Evolutionary conservation across 2,797 vertebrate species (phyloP).

Genomic region (Tinamus major): DNA sequence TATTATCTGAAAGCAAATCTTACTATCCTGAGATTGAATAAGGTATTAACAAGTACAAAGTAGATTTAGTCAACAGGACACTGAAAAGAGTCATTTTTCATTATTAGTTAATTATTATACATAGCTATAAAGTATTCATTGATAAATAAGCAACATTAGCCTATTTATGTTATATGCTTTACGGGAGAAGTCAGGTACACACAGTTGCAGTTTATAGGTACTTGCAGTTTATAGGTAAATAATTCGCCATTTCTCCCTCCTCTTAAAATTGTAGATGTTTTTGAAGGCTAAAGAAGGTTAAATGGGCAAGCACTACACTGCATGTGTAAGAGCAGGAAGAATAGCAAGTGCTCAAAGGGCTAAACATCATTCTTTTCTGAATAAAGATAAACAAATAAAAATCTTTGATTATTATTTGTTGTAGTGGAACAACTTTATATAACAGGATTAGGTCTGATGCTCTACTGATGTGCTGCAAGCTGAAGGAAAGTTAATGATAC

Average conservation of each 20-base stretch:
- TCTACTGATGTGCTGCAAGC: constrained; percentile 66
- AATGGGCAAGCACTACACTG: background rate
- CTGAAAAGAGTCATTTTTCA: background rate
- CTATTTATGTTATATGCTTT: background rate
- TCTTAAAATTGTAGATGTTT: background rate
- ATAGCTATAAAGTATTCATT: background rate
- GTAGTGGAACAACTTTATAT: constrained; percentile 56
- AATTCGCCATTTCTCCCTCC: background rate
- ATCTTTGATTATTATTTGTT: constrained; percentile 54
- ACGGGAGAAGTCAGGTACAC: background rate
- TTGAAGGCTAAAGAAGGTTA: background rate
- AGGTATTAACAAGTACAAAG: constrained; percentile 27
- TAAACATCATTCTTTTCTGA: constrained; percentile 44
- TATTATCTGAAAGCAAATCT: background rate
- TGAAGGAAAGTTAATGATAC: constrained; percentile 71
- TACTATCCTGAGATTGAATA: background rate
- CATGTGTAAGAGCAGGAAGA: background rate
- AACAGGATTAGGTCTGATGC: constrained; percentile 67
- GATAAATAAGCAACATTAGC: background rate
- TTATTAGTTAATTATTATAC: constrained; percentile 42
- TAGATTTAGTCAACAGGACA: background rate
- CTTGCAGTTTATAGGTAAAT: constrained; percentile 6
- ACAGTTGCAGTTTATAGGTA: background rate
- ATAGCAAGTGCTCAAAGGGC: constrained; percentile 32
- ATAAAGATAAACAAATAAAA: constrained; percentile 72